Evolutionary conservation across 2,888 invertebrate species (phyloP), one percentile per base, ranked within the genome.

Genomic region (Cremastinae sp.): DNA sequence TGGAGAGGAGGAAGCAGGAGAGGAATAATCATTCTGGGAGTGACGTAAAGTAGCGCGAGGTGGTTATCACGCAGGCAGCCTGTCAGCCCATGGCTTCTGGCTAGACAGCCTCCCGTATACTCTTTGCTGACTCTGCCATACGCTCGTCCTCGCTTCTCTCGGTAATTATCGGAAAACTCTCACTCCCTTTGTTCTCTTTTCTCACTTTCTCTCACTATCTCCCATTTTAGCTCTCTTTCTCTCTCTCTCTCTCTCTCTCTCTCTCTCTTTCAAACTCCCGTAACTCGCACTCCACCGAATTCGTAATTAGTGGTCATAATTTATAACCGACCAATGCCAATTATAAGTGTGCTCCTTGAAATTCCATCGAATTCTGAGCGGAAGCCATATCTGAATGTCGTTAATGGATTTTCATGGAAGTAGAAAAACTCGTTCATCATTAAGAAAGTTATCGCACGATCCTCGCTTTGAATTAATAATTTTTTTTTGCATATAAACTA

Each of bases 101-200:
- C 56, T 62, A 71, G 75, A 75, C 71, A 75, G 71, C 66, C 66
- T 53, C 28, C 41, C 36, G 70, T 47, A n/a, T n/a, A 61, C 61
- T 65, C 75, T 53, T 43, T 70, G 69, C 74, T 70, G 75, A 71
- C 61, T 38, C 28, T 71, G 71, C 61, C 36, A 58, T 36, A 47
- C 61, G 71, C 66, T 54, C 71, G 53, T 65, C 49, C 47, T 49
- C 28, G 61, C 36, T 36, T 49, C 61, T 59, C 38, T 49, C 75
- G 75, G 70, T 71, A 80, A 79, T 81, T 80, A 80, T 81, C 75
- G 79, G 78, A 78, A 81, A 79, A 75, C 74, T 75, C 78, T 70
- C 70, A 16, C 43, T 61, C 71, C 47, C 71, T 36, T 20, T 68
- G 45, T 38, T 7, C 20, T 18, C 12, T 12, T 59, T 22, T 20